phyloP scores from a whole-genome alignment of 2,888 invertebrate genomes.

The Anticlea derivata region DNA sequence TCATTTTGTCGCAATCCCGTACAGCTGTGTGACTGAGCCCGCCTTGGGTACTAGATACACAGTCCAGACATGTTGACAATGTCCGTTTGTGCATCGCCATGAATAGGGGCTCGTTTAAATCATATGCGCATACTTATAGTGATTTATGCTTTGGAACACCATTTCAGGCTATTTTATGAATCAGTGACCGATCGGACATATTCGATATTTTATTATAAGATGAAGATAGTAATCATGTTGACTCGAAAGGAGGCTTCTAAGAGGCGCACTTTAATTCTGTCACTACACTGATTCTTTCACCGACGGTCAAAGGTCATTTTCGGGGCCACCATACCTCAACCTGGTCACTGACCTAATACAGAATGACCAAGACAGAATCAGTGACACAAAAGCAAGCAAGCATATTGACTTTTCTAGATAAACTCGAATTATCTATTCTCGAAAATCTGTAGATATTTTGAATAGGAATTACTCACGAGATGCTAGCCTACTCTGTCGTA shows the following conservation, averaged over 20 bases:
- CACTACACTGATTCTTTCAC: too few species aligned
- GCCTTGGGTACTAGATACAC: conserved; percentile 27
- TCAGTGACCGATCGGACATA: not conserved
- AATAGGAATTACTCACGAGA: conserved; percentile 28
- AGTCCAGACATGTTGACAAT: conserved; percentile 48
- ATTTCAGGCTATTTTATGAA: not conserved
- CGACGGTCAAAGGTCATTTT: too few species aligned
- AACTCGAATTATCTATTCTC: not conserved
- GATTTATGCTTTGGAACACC: conserved; percentile 1
- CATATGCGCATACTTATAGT: conserved; percentile 23
- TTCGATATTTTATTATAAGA: not conserved
- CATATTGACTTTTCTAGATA: too few species aligned
- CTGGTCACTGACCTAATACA: too few species aligned
- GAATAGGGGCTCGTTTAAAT: conserved; percentile 30
- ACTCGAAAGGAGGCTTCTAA: too few species aligned
- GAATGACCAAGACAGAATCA: too few species aligned
- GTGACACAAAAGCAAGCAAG: too few species aligned
- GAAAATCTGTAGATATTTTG: conserved; percentile 18
- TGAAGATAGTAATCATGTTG: not conserved
- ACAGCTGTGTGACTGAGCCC: conserved; percentile 40
- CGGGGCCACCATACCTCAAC: too few species aligned
- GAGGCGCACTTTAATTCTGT: too few species aligned
- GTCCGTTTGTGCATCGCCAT: conserved; percentile 34
- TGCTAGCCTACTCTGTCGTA: conserved; percentile 31
- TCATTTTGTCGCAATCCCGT: conserved; percentile 43